Evolutionary conservation across 2,888 invertebrate genomes (phyloP).

Genomic region (Diarsia dahlii): DNA sequence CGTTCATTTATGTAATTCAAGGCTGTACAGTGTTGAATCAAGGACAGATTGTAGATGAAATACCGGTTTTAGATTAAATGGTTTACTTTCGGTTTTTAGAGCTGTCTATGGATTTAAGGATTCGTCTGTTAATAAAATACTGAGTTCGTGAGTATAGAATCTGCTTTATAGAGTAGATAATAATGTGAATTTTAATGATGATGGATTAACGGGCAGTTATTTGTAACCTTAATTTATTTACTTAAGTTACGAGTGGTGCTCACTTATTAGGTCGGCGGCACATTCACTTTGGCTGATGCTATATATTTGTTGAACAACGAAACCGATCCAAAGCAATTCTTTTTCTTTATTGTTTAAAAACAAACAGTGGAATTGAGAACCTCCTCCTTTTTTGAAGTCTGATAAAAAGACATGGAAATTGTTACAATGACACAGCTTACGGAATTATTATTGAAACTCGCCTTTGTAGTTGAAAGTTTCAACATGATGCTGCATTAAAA

Average conservation of each 20-base stretch:
- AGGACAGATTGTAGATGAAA: slow-evolving; percentile 3
- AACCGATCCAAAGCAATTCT: too few relatives aligned
- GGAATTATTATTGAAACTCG: too few relatives aligned
- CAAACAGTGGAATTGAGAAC: too few relatives aligned
- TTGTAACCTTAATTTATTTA: not conserved
- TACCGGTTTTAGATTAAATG: slow-evolving; percentile 8
- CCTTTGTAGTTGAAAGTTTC: too few relatives aligned
- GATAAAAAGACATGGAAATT: too few relatives aligned
- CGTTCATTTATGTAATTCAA: slow-evolving; percentile 31
- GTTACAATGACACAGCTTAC: too few relatives aligned
- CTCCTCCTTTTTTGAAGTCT: too few relatives aligned
- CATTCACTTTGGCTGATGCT: not conserved
- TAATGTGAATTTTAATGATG: not conserved
- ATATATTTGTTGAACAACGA: not conserved
- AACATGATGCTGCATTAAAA: too few relatives aligned
- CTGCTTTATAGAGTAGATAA: not conserved
- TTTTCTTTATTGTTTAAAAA: too few relatives aligned
- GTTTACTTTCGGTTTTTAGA: slow-evolving; percentile 6
- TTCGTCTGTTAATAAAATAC: not conserved
- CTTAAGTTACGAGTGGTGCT: not conserved
- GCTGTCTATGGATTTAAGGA: not conserved
- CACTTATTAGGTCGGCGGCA: not conserved
- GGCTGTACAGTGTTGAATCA: slow-evolving; percentile 18
- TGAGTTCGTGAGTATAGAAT: not conserved
- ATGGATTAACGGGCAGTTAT: not conserved